Conservation (phyloP, 2,113 vertebrate genomes). For the Penelope pileata region DNA sequence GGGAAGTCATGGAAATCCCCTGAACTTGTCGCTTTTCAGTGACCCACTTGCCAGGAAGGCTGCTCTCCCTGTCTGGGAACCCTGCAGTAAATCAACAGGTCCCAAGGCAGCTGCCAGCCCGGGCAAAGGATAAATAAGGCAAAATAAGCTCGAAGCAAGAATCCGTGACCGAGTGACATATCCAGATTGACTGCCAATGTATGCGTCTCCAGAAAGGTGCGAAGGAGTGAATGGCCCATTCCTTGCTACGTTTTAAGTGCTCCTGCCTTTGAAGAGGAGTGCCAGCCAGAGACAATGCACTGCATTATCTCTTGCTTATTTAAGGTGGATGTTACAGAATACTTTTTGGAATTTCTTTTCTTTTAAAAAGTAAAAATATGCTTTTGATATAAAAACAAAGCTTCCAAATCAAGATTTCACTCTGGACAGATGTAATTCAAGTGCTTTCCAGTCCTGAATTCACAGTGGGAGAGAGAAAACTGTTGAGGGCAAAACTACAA, state of each 20-base stretch:
- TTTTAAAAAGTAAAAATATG: not conserved
- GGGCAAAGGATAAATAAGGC: not conserved
- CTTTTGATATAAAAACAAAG: not conserved
- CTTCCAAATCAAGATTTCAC: not conserved
- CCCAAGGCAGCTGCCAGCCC: not conserved
- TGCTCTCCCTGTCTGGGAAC: not conserved
- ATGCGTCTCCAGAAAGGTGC: conserved; percentile 14
- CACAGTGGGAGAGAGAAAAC: conserved; percentile 25
- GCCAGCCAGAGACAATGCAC: not conserved
- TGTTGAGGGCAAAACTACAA: conserved; percentile 2
- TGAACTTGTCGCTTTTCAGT: not conserved
- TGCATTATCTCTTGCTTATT: not conserved
- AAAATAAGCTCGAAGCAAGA: not conserved
- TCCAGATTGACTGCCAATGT: not conserved
- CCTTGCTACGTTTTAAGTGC: not conserved
- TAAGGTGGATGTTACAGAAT: not conserved
- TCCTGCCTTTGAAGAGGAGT: conserved; percentile 7
- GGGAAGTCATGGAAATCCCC: not conserved
- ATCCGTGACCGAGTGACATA: not conserved
- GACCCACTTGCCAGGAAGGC: not conserved
- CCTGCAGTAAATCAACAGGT: not conserved
- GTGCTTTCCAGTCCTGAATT: not conserved
- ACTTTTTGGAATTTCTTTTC: too few species aligned
- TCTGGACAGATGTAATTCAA: conserved; percentile 18
- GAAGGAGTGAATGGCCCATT: not conserved